Base-by-base conservation (phyloP, 2,113 vertebrate species). In the Pteropus alecto region DNA sequence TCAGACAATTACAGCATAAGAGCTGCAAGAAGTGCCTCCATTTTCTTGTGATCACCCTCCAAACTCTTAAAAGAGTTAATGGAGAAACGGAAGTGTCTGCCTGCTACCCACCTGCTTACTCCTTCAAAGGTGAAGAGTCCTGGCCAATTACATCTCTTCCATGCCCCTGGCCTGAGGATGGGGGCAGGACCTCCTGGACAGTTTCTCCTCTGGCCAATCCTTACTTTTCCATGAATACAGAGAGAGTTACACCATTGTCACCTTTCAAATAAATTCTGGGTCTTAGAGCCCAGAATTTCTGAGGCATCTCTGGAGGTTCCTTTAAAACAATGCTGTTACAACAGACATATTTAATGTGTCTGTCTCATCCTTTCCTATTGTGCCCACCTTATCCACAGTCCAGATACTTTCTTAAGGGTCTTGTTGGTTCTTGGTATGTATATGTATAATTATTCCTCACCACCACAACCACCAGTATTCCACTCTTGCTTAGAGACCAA, bases 221-320 rank as follows among this genome's bases (percentile, higher is more conserved):
- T 87, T 28, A 43, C 71, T 58, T 94, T 82, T 70, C 87, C 51
- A 68, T 87, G 41, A 35, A 54, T 92, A 6, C 87, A 78, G 56
- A 89, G 22, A 71, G 2, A 22, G 22, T 46, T 78, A 92, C 8
- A 22, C 18, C 51, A 46, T 5, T 86, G 22, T 78, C 73, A 63
- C 68, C 67, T 61, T 96, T 88, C 18, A 77, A 85, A 78, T 96
- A 60, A 63, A 67, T 94, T 68, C 54, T 79, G 68, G 28, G 65
- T 41, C 65, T 77, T 61, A 22, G 33, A 93, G 83, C 43, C 33
- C 19, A 16, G 41, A 86, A 92, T 54, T 79, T 60, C 86, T 43
- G 38, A 63, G 46, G 16, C 73, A 87, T 19, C 85, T 85, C 46
- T 65, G n/a, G 22, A 67, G 68, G 1, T 41, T 74, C 58, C 33